Conservation (phyloP, 2,888 invertebrate genomes). For the Papilio elwesi region DNA sequence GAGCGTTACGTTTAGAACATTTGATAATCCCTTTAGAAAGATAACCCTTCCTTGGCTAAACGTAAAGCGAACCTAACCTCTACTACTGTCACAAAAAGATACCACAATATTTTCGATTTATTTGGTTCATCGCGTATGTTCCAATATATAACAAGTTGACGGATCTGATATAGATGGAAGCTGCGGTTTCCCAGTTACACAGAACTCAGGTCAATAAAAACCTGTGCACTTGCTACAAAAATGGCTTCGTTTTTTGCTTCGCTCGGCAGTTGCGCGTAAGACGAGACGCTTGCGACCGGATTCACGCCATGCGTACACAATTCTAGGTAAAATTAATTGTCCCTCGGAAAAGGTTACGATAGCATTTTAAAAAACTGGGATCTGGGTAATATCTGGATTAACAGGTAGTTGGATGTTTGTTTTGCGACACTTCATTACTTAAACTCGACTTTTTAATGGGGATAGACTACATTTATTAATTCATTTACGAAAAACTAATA, state of each 20-base stretch:
- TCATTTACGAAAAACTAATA: background rate
- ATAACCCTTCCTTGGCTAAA: too few relatives aligned
- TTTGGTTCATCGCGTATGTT: background rate
- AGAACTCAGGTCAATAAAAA: slow-evolving; percentile 35
- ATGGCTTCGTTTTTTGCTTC: slow-evolving; percentile 32
- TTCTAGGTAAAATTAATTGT: slow-evolving; percentile 40
- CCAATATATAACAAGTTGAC: slow-evolving; percentile 20
- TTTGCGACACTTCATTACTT: background rate
- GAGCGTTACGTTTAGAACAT: too few relatives aligned
- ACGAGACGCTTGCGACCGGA: slow-evolving; percentile 33
- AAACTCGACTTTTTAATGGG: background rate
- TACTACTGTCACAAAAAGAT: too few relatives aligned
- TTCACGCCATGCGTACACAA: slow-evolving; percentile 28
- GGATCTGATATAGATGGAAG: slow-evolving; percentile 20
- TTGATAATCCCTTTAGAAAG: too few relatives aligned
- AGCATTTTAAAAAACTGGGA: slow-evolving; percentile 26
- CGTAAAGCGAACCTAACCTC: too few relatives aligned
- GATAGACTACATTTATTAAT: background rate
- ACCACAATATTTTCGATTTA: background rate
- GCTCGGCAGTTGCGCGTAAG: slow-evolving; percentile 28
- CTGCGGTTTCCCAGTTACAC: slow-evolving; percentile 33
- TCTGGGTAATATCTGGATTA: slow-evolving; percentile 7
- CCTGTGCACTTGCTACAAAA: slow-evolving; percentile 34
- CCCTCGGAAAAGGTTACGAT: slow-evolving; percentile 22
- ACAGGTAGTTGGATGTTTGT: slow-evolving; percentile 5